phyloP scores from a whole-genome alignment of 2,888 invertebrate genomes.

The Physocephala rufipes region DNA sequence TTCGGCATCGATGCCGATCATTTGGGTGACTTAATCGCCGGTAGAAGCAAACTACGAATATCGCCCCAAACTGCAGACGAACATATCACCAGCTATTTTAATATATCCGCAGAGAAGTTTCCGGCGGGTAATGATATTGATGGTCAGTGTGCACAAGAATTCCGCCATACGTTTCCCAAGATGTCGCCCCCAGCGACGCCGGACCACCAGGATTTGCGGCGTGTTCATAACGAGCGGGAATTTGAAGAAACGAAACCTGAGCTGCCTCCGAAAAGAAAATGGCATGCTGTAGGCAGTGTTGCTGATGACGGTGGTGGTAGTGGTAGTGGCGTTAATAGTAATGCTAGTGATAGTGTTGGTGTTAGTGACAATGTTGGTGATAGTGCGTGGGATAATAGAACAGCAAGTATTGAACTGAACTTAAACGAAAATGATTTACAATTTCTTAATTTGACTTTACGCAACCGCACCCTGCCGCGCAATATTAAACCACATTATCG shows the following conservation, averaged over 20 bases:
- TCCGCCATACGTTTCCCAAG: constrained; percentile 48
- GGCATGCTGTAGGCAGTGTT: constrained; percentile 20
- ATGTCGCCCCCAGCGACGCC: constrained; percentile 38
- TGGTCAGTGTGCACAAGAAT: constrained; percentile 32
- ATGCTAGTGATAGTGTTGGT: constrained; percentile 18
- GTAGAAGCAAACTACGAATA: constrained; percentile 50
- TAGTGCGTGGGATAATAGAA: constrained; percentile 10
- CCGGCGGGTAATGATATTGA: constrained; percentile 23
- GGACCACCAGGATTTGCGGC: constrained; percentile 43
- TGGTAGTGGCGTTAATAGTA: constrained; percentile 18
- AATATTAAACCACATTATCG: constrained; percentile 55
- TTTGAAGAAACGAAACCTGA: constrained; percentile 50
- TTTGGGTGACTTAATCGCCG: constrained; percentile 55
- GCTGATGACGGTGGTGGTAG: constrained; percentile 17
- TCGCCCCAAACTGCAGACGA: constrained; percentile 45
- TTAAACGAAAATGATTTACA: constrained; percentile 63
- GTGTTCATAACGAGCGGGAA: not conserved
- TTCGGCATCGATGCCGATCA: constrained; percentile 63
- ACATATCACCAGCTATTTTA: constrained; percentile 59
- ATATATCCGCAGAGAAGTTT: constrained; percentile 47
- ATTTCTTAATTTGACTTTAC: constrained; percentile 62
- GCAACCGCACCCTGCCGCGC: constrained; percentile 62
- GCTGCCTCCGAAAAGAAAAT: constrained; percentile 54
- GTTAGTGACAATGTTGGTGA: constrained; percentile 20
- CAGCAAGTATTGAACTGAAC: constrained; percentile 50